Evolutionary conservation across 92 coral and sea anemone genomes (phyloP).

Genomic region (Zoanthus solanderi): DNA sequence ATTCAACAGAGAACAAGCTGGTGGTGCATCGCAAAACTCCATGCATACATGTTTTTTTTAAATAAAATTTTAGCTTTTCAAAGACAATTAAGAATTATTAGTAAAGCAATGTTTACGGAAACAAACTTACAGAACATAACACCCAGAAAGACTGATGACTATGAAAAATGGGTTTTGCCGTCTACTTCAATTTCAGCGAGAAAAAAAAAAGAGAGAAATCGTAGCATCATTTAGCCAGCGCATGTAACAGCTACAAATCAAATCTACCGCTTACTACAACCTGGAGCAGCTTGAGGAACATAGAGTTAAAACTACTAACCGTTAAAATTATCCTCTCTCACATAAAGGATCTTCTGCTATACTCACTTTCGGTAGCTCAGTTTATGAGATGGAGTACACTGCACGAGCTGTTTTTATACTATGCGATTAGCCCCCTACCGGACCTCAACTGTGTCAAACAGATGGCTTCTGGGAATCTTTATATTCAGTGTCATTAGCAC

Average conservation of each 20-base stretch:
- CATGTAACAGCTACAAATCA: background rate
- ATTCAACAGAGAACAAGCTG: constrained; percentile 25
- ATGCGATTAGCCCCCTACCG: constrained; percentile 48
- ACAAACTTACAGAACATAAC: background rate
- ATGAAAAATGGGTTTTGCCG: background rate
- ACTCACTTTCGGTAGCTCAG: background rate
- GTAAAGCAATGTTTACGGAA: background rate
- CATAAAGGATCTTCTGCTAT: background rate
- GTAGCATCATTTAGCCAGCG: background rate
- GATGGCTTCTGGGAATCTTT: constrained; percentile 36
- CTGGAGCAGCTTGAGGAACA: background rate
- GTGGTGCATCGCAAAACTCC: constrained; percentile 12
- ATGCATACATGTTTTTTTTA: background rate
- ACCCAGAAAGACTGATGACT: background rate
- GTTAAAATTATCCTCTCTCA: background rate
- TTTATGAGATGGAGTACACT: background rate
- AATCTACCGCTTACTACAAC: background rate
- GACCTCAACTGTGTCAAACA: constrained; percentile 14
- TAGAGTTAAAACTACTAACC: background rate
- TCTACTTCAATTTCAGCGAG: background rate
- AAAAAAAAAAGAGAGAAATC: background rate
- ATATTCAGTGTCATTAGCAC: constrained; percentile 49
- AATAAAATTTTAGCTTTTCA: constrained; percentile 7
- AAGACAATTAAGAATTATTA: constrained; percentile 25
- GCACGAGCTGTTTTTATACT: constrained; percentile 26